A percentile compares a stretch with the other conserved stretches of the same genome.
Evolutionary conservation across 1,140 invertebrate genomes (phyloP).

Genomic region (Drosophila kohkoa): DNA sequence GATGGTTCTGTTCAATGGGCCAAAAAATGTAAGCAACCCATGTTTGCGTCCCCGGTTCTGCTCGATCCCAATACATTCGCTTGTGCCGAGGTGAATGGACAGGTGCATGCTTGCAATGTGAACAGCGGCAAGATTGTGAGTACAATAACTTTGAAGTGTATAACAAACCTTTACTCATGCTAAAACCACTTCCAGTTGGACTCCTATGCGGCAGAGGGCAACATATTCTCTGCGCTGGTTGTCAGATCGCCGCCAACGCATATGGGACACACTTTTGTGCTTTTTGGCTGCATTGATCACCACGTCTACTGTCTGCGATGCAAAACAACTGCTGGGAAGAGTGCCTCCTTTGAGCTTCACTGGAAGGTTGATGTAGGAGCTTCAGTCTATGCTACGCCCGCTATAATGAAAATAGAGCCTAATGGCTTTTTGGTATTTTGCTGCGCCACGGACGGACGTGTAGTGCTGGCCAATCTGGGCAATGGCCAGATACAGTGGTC

Average conservation of each 20-base stretch:
- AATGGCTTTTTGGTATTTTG: slow-evolving; percentile 55
- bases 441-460: slow-evolving; percentile 53
- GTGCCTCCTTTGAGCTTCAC: slow-evolving; percentile 42
- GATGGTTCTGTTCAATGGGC: slow-evolving; percentile 66
- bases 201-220: slow-evolving; percentile 53
- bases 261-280: slow-evolving; percentile 59
- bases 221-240: slow-evolving; percentile 72
- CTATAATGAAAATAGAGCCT: slow-evolving; percentile 51
- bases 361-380: slow-evolving; percentile 60
- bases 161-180: background rate
- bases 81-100: slow-evolving; percentile 72
- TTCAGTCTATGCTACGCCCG: slow-evolving; percentile 63
- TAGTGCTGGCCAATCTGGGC: slow-evolving; percentile 50
- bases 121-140: slow-evolving; percentile 63
- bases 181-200: slow-evolving; percentile 43
- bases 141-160: background rate
- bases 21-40: slow-evolving; percentile 61
- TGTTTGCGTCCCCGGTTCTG: slow-evolving; percentile 69
- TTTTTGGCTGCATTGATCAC: slow-evolving; percentile 80
- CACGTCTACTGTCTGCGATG: slow-evolving; percentile 71
- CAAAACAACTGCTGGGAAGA: slow-evolving; percentile 26
- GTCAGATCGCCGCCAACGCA: slow-evolving; percentile 56
- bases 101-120: slow-evolving; percentile 62
- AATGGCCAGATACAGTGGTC: slow-evolving; percentile 55
- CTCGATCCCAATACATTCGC: slow-evolving; percentile 55